Evolutionary conservation across 1,140 invertebrate genomes (phyloP), one percentile per base, ranked within the genome.

Genomic region (Schlechtendalia chinensis): DNA sequence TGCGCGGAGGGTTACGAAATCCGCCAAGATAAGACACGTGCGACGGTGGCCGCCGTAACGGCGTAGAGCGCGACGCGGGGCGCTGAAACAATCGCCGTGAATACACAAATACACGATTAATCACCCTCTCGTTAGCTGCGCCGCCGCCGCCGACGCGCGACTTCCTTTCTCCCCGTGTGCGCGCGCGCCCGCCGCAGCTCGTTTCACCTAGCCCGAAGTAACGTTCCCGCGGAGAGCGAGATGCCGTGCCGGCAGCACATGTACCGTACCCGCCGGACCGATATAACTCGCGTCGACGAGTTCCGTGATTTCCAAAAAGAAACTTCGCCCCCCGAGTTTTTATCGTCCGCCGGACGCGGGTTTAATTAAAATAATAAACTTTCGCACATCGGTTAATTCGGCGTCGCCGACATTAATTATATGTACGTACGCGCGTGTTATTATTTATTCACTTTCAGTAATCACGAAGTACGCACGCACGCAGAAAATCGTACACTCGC

Each of bases 21-120:
- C 61, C 75, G 17, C 75, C 56, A 50, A 79, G 75, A 79, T 79
- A 79, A 79, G 75, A 79, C 75, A 79, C 75, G 75, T 79, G 75
- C 75, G 47, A 47, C 65, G 39, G 5, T 16, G 5, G 39, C 39
- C 65, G 39, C 63, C 22, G 22, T 47, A 16, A 8, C 65, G 5
- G 65, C 2, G 22, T 19, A 19, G 74, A 19, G 19, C 19, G 8
- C 29, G 11, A n/a, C 8, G 72, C 5, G 11, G 32, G 12, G 54
- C 16, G 58, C n/a, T 63, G 75, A 79, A 79, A 79, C 58, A 79
- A 79, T 79, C 58, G n/a, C 75, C n/a, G 58, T 27, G 75, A 79
- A 79, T 63, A 79, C 75, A 79, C 61, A 79, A 79, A 79, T 79
- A 79, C 75, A 79, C 75, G 63, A 79, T 79, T 79, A 79, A 79